phyloP scores from a whole-genome alignment of 2,888 invertebrate species.

The Dolichomitus sp. region DNA sequence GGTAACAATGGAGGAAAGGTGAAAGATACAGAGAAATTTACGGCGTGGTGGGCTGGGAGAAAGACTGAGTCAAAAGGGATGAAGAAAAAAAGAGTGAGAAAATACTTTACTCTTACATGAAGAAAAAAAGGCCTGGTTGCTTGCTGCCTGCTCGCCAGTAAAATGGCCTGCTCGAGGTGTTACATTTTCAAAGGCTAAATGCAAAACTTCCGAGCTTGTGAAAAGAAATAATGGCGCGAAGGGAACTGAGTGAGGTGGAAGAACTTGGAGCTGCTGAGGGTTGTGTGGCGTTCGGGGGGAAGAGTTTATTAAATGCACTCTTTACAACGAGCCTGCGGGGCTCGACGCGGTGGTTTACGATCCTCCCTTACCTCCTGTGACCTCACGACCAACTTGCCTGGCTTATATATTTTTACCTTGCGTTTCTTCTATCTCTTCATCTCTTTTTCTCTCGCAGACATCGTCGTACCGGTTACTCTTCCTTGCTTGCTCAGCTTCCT shows the following conservation, averaged over 20 bases:
- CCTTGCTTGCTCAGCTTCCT: constrained; percentile 26
- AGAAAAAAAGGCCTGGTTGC: constrained; percentile 26
- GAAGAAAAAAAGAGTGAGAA: constrained; percentile 5
- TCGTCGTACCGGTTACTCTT: constrained; percentile 25
- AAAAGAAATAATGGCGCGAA: constrained; percentile 34
- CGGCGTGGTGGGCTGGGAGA: constrained; percentile 10
- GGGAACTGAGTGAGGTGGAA: constrained; percentile 50
- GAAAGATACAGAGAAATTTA: constrained; percentile 39
- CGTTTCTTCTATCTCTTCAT: neutral
- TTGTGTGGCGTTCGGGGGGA: constrained; percentile 32
- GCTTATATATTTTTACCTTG: constrained; percentile 30
- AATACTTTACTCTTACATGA: constrained; percentile 17
- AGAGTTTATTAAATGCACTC: constrained; percentile 70
- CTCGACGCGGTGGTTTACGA: constrained; percentile 65
- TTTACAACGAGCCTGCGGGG: constrained; percentile 60
- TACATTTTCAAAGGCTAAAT: constrained; percentile 66
- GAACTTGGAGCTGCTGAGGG: constrained; percentile 30
- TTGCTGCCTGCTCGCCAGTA: constrained; percentile 28
- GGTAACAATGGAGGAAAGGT: constrained; percentile 11
- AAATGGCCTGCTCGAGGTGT: constrained; percentile 60
- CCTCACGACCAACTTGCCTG: constrained; percentile 44
- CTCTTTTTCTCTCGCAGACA: constrained; percentile 2
- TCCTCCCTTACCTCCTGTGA: constrained; percentile 50
- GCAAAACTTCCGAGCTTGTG: constrained; percentile 60
- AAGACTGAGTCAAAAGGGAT: constrained; percentile 5